Evolutionary conservation across 2,113 vertebrate genomes (phyloP).

Genomic region (Alligator mississippiensis): DNA sequence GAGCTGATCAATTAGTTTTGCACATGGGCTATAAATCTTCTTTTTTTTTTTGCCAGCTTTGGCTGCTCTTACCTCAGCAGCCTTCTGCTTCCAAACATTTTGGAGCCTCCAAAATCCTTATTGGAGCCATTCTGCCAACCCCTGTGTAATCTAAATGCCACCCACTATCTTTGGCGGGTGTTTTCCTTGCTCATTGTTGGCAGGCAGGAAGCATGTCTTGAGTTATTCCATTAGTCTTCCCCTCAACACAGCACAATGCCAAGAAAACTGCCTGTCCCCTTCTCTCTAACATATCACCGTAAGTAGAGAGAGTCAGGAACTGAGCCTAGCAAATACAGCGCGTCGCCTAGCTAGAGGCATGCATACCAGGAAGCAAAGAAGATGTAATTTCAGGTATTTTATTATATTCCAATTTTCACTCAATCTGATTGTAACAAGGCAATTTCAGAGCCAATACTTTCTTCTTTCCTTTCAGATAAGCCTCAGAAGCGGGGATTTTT

Average conservation of each 20-base stretch:
- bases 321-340: neutral
- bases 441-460: constrained; percentile 40
- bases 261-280: constrained; percentile 20
- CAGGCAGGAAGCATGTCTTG: neutral
- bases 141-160: neutral
- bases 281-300: constrained; percentile 18
- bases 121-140: neutral
- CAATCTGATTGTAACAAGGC: constrained; percentile 47
- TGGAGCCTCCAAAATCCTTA: neutral
- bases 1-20: neutral
- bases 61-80: neutral
- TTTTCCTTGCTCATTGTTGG: constrained; percentile 26
- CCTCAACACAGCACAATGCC: neutral
- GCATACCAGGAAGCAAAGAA: constrained; percentile 33
- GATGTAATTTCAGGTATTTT: constrained; percentile 59
- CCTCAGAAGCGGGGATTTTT: neutral
- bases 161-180: neutral
- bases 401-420: constrained; percentile 55
- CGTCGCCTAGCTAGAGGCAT: constrained; percentile 12
- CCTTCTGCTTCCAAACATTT: constrained; percentile 3
- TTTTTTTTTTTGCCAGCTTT: neutral
- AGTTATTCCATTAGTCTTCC: constrained; percentile 14
- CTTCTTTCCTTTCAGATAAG: neutral
- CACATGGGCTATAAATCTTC: neutral
- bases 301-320: neutral